A percentile compares a stretch with the other conserved stretches of the same genome.
Evolutionary conservation across 2,797 vertebrate species (phyloP).

Genomic region (Epinephelus malabaricus): DNA sequence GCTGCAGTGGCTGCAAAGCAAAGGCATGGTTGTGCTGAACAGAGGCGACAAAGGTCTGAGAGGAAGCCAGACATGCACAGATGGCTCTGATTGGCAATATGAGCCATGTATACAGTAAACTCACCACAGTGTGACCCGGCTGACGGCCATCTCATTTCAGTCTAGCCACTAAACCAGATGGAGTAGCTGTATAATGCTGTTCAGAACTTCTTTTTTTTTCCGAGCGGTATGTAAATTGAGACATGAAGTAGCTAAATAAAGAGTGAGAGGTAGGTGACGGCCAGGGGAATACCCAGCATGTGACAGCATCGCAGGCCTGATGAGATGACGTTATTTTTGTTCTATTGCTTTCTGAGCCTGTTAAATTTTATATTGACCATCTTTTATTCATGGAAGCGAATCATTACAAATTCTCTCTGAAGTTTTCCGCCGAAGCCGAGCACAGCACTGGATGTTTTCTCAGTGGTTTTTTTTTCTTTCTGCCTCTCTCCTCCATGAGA

Average conservation of each 20-base stretch:
- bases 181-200: slow-evolving; percentile 33
- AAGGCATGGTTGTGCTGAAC: slow-evolving; percentile 28
- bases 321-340: slow-evolving; percentile 74
- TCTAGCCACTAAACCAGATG: slow-evolving; percentile 54
- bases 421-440: slow-evolving; percentile 60
- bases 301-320: slow-evolving; percentile 62
- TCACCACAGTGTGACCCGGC: slow-evolving; percentile 58
- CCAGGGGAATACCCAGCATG: slow-evolving; percentile 81
- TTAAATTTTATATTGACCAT: slow-evolving; percentile 73
- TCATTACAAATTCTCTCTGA: slow-evolving; percentile 77
- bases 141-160: slow-evolving; percentile 37
- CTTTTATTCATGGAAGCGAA: slow-evolving; percentile 77
- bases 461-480: not conserved
- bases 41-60: slow-evolving; percentile 54
- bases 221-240: slow-evolving; percentile 55
- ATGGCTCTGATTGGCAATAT: slow-evolving; percentile 65
- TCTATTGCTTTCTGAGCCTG: slow-evolving; percentile 64
- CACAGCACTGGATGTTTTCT: slow-evolving; percentile 50
- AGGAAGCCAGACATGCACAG: slow-evolving; percentile 65
- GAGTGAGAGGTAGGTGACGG: slow-evolving; percentile 63
- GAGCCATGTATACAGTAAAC: slow-evolving; percentile 66
- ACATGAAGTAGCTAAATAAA: slow-evolving; percentile 72
- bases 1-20: slow-evolving; percentile 42
- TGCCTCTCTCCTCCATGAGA: slow-evolving; percentile 27
- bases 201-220: slow-evolving; percentile 18